Percentiles rank a stretch among this genome's conserved stretches.
These are phyloP conservation scores for Dasyprocta punctata DNA, from an alignment of 2,113 vertebrate genomes.

Conservation along the genomic window DNA sequence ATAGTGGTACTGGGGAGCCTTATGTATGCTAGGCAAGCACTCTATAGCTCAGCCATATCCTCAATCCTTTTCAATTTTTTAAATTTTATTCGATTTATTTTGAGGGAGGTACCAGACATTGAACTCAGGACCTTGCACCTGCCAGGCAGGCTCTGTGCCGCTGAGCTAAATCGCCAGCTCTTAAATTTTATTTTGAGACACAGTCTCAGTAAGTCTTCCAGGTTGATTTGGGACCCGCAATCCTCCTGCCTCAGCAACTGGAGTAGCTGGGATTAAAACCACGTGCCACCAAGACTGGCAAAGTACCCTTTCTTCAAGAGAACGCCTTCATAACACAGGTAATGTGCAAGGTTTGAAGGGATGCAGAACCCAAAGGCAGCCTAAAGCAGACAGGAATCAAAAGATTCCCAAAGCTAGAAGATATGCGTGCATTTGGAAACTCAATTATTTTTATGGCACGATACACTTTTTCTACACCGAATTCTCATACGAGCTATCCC, in stretches of 20 bases:
- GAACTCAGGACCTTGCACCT: too few species aligned
- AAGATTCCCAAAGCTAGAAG: not conserved
- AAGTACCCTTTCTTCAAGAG: constrained; percentile 39
- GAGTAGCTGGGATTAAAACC: not conserved
- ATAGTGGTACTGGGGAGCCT: not conserved
- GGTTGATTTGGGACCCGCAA: not conserved
- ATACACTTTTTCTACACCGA: constrained; percentile 8
- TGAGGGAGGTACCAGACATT: too few species aligned
- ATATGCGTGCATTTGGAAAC: not conserved
- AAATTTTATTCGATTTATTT: too few species aligned
- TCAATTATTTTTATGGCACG: not conserved
- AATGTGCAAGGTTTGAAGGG: not conserved
- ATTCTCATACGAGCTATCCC: constrained; percentile 9
- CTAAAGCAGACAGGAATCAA: not conserved
- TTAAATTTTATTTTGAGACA: not conserved
- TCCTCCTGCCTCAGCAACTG: not conserved
- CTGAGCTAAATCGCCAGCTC: too few species aligned
- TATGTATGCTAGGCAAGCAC: not conserved
- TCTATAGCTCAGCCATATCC: not conserved
- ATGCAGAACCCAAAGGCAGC: not conserved
- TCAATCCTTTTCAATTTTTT: too few species aligned
- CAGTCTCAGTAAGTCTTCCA: not conserved
- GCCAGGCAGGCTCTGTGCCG: too few species aligned
- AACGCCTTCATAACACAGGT: not conserved
- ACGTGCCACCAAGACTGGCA: not conserved